Evolutionary conservation across 2,113 vertebrate species (phyloP).

Genomic region (Microtus oregoni): DNA sequence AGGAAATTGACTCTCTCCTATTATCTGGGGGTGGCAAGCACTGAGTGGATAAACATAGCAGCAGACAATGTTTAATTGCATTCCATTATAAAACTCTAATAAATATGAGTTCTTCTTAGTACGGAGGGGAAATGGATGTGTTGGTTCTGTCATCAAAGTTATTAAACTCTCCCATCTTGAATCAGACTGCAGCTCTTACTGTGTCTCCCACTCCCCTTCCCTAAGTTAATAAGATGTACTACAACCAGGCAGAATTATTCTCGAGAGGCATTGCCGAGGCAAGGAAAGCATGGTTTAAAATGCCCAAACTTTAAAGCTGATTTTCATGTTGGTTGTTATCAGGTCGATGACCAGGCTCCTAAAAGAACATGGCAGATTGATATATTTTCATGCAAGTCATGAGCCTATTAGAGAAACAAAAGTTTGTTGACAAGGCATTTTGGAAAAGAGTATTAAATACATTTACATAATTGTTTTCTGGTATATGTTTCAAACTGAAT

Average conservation of each 20-base stretch:
- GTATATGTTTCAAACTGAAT: not conserved
- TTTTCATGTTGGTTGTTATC: not conserved
- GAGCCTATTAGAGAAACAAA: not conserved
- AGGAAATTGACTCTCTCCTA: not conserved
- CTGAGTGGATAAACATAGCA: not conserved
- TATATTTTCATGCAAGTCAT: not conserved
- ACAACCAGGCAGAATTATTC: not conserved
- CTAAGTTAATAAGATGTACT: not conserved
- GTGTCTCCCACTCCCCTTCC: no score
- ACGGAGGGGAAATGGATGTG: not conserved
- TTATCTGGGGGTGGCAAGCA: not conserved
- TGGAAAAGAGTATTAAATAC: not conserved
- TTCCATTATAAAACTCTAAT: constrained; percentile 17
- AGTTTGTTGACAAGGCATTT: not conserved
- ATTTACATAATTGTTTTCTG: not conserved
- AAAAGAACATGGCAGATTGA: not conserved
- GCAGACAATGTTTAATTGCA: not conserved
- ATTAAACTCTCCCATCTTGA: not conserved
- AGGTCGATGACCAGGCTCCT: not conserved
- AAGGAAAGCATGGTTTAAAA: not conserved
- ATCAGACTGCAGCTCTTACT: not conserved
- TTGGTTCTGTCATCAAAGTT: not conserved
- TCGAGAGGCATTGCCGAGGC: not conserved
- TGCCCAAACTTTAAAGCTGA: not conserved
- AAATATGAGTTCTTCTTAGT: not conserved